Conservation (phyloP, 2,888 invertebrate genomes). For the Amitus sp. region DNA sequence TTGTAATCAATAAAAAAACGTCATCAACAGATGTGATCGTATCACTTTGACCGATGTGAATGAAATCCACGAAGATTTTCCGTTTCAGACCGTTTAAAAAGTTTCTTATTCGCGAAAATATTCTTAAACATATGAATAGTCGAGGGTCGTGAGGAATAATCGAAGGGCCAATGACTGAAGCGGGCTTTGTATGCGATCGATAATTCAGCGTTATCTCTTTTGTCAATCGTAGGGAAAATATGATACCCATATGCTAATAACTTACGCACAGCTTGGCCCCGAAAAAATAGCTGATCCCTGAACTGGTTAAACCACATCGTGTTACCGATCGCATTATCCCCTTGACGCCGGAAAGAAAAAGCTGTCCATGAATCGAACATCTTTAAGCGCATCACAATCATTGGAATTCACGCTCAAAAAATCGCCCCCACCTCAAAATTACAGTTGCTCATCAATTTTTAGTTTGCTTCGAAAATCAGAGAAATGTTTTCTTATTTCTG, state of each 20-base stretch:
- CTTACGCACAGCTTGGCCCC: conserved; percentile 52
- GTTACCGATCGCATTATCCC: conserved; percentile 48
- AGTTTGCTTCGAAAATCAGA: too few relatives aligned
- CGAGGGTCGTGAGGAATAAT: background rate
- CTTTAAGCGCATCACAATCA: conserved; percentile 3
- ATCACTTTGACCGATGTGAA: too few relatives aligned
- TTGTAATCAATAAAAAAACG: too few relatives aligned
- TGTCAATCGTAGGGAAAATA: conserved; percentile 54
- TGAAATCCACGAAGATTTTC: too few relatives aligned
- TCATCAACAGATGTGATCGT: too few relatives aligned
- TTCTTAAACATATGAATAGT: too few relatives aligned
- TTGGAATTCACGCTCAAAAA: background rate
- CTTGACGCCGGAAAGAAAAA: conserved; percentile 45
- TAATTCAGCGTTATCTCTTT: conserved; percentile 51
- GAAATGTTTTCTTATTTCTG: too few relatives aligned
- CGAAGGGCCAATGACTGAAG: background rate
- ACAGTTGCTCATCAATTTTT: too few relatives aligned
- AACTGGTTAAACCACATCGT: conserved; percentile 49
- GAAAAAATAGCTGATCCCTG: conserved; percentile 28
- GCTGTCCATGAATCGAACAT: conserved; percentile 26
- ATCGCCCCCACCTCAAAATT: background rate
- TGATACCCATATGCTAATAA: conserved; percentile 61
- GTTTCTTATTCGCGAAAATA: too few relatives aligned
- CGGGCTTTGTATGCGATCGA: conserved; percentile 23
- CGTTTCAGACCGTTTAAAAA: too few relatives aligned